Conservation (phyloP, 2,113 vertebrate species). For the Phrynocephalus versicolor region DNA sequence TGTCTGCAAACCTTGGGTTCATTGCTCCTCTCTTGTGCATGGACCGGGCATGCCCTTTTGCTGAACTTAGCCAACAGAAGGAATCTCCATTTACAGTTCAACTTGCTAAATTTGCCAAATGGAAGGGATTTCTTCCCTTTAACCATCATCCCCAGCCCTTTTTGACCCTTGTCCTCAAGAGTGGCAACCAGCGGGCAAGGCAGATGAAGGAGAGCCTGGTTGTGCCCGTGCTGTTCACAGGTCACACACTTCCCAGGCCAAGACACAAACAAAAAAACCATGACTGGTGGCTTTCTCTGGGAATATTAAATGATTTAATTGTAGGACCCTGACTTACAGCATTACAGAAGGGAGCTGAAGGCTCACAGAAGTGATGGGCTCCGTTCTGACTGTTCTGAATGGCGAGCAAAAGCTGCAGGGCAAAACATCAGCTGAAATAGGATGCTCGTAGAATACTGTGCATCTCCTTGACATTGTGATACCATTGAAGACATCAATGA, state of each 20-base stretch:
- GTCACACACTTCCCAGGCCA: neutral
- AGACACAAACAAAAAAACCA: neutral
- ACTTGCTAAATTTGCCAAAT: too few species aligned
- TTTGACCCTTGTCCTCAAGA: too few species aligned
- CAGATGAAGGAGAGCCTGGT: neutral
- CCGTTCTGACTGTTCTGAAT: neutral
- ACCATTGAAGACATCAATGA: neutral
- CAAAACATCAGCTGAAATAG: constrained; percentile 20
- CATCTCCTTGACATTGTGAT: constrained; percentile 26
- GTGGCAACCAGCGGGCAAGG: too few species aligned
- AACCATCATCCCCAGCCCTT: too few species aligned
- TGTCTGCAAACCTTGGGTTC: too few species aligned
- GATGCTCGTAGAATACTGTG: neutral
- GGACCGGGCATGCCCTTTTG: too few species aligned
- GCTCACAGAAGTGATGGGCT: constrained; percentile 5
- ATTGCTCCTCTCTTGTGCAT: too few species aligned
- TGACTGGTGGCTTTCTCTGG: neutral
- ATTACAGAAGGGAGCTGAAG: neutral
- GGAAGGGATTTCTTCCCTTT: too few species aligned
- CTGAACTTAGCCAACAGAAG: too few species aligned
- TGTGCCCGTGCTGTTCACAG: neutral
- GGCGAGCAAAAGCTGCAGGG: neutral
- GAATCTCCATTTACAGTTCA: too few species aligned
- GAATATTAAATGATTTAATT: constrained; percentile 18
- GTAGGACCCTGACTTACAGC: neutral